Evolutionary conservation across 2,888 invertebrate species (phyloP).

Genomic region (Papilio gigon): DNA sequence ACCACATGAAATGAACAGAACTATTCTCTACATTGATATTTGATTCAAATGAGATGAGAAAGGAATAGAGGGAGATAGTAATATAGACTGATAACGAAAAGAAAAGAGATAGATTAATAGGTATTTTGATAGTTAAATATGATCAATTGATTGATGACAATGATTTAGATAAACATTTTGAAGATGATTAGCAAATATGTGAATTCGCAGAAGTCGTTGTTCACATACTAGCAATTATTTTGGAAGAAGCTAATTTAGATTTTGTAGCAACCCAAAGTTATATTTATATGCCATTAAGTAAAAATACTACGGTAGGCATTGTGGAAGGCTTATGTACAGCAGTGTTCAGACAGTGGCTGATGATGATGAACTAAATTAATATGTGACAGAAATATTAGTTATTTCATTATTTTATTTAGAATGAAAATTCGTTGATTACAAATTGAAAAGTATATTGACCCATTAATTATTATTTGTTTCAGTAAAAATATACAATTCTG

Average conservation of each 20-base stretch:
- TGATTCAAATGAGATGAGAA: conserved; percentile 63
- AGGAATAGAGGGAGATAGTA: conserved; percentile 3
- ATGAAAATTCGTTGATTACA: too few relatives aligned
- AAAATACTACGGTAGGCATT: too few relatives aligned
- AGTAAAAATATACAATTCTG: too few relatives aligned
- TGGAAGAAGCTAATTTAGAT: not conserved
- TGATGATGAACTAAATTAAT: too few relatives aligned
- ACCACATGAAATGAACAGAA: conserved; percentile 55
- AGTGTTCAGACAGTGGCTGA: too few relatives aligned
- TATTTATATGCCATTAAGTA: too few relatives aligned
- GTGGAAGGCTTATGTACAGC: too few relatives aligned
- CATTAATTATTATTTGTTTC: too few relatives aligned
- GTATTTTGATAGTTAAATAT: conserved; percentile 36
- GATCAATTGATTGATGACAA: conserved; percentile 47
- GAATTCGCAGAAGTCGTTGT: conserved; percentile 37
- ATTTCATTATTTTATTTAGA: too few relatives aligned
- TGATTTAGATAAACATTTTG: conserved; percentile 43
- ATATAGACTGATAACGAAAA: not conserved
- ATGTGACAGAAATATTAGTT: too few relatives aligned
- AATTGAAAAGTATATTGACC: too few relatives aligned
- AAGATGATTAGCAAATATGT: conserved; percentile 37
- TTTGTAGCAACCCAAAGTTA: too few relatives aligned
- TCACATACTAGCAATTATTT: conserved; percentile 38
- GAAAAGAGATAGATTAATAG: conserved; percentile 31
- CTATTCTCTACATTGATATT: conserved; percentile 61